phyloP scores from a whole-genome alignment of 2,797 vertebrate genomes.

The Chelon labrosus region DNA sequence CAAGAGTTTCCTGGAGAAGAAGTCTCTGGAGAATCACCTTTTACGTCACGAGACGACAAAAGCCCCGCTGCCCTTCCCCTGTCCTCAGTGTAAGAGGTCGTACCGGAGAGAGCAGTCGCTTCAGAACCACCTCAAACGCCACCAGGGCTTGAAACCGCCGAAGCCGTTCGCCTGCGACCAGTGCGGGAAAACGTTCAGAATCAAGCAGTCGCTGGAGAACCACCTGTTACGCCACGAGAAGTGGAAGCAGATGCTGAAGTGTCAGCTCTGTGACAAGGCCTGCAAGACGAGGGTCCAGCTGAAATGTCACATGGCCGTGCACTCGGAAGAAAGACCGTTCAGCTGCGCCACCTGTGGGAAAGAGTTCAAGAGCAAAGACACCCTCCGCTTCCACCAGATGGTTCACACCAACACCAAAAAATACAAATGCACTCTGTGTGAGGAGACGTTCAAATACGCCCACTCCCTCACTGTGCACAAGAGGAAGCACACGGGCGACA shows the following conservation, averaged over 20 bases:
- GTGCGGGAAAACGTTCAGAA: conserved; percentile 77
- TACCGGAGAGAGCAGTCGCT: conserved; percentile 73
- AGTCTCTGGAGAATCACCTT: conserved; percentile 69
- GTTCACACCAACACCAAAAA: conserved; percentile 79
- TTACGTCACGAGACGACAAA: conserved; percentile 51
- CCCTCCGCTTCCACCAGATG: conserved; percentile 81
- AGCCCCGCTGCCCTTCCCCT: conserved; percentile 71
- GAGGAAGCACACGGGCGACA: conserved; percentile 77
- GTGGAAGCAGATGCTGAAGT: conserved; percentile 69
- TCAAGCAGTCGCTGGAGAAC: conserved; percentile 75
- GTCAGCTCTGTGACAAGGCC: conserved; percentile 74
- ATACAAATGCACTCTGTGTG: conserved; percentile 74
- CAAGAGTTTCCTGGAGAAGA: conserved; percentile 77
- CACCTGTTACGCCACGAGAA: conserved; percentile 77
- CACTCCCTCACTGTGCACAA: conserved; percentile 78
- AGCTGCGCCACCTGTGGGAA: conserved; percentile 82
- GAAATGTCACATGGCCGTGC: conserved; percentile 76
- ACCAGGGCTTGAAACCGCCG: conserved; percentile 65
- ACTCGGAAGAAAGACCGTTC: conserved; percentile 79
- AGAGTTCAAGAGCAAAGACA: conserved; percentile 83
- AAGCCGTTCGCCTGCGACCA: conserved; percentile 76
- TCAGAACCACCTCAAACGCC: conserved; percentile 74
- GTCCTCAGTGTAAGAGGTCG: conserved; percentile 67
- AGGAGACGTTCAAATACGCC: conserved; percentile 77
- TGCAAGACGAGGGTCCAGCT: conserved; percentile 75